A percentile compares a stretch with the other conserved stretches of the same genome.
These are phyloP conservation scores for Drosophila borealis DNA, from an alignment of 2,888 invertebrate species.

Conservation along the genomic window DNA sequence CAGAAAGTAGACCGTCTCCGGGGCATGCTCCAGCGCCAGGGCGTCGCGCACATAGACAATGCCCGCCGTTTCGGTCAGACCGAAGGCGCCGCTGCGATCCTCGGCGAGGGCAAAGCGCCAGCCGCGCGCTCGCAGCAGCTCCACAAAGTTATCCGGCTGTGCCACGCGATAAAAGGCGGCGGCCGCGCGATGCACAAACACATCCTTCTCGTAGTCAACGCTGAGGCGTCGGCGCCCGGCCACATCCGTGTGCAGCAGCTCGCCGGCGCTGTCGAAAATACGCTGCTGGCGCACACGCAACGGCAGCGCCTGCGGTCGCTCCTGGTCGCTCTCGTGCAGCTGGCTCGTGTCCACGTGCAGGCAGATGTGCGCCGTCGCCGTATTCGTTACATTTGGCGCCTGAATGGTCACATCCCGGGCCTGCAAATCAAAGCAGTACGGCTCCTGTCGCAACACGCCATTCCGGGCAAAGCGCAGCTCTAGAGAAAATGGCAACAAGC, in stretches of 20 bases:
- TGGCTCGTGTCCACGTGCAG: conserved; percentile 80
- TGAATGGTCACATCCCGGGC: conserved; percentile 86
- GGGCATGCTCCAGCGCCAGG: conserved; percentile 83
- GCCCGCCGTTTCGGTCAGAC: conserved; percentile 86
- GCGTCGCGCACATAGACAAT: conserved; percentile 87
- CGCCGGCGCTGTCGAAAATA: conserved; percentile 70
- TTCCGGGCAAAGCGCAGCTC: conserved; percentile 82
- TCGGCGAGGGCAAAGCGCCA: conserved; percentile 78
- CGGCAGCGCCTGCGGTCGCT: conserved; percentile 81
- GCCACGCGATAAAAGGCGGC: conserved; percentile 85
- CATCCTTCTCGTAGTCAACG: conserved; percentile 80
- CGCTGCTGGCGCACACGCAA: conserved; percentile 68
- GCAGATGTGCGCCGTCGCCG: conserved; percentile 84
- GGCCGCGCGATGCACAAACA: conserved; percentile 84
- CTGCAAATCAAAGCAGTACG: conserved; percentile 86
- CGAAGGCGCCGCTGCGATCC: conserved; percentile 85
- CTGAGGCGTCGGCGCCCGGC: conserved; percentile 49
- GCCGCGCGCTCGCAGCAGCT: conserved; percentile 68
- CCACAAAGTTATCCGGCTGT: conserved; percentile 84
- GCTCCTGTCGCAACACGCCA: conserved; percentile 81
- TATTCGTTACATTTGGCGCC: conserved; percentile 38
- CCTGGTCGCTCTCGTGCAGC: conserved; percentile 81
- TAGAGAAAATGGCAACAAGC: conserved; percentile 32
- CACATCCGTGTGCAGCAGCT: conserved; percentile 52
- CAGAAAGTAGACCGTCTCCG: conserved; percentile 84